These are phyloP conservation scores for Podilymbus podiceps DNA, from an alignment of 2,113 vertebrate species.

Conservation along the genomic window DNA sequence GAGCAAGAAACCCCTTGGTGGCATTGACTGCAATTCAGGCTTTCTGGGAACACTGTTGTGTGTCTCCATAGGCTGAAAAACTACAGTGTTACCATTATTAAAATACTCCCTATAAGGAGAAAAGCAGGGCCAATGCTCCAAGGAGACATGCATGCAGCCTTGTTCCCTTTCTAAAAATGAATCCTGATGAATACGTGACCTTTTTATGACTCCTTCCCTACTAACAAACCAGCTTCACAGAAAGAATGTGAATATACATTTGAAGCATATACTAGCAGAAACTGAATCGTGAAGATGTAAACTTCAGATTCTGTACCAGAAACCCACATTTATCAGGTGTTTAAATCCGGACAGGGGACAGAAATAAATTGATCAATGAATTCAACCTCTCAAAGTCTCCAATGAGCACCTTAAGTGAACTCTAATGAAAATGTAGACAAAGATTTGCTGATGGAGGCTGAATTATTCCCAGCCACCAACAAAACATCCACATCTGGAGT, in stretches of 20 bases:
- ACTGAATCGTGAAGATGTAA: neutral
- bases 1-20: neutral
- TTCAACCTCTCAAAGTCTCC: neutral
- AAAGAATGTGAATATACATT: neutral
- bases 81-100: neutral
- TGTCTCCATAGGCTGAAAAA: neutral
- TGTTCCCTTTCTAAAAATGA: slow-evolving; percentile 26
- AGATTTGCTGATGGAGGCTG: neutral
- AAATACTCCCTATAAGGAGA: slow-evolving; percentile 24
- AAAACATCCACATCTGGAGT: neutral
- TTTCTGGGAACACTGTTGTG: neutral
- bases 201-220: slow-evolving; percentile 17
- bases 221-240: neutral
- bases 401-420: neutral
- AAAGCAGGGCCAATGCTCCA: neutral
- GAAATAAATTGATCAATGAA: neutral
- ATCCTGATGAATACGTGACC: slow-evolving; percentile 11
- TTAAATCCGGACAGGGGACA: neutral
- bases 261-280: neutral
- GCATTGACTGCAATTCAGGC: neutral
- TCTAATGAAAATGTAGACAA: neutral
- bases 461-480: neutral
- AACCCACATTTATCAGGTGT: neutral
- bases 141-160: neutral
- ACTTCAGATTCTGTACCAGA: neutral